These are phyloP conservation scores for Heliconius charithonia DNA, from an alignment of 2,888 invertebrate species.

Conservation along the genomic window DNA sequence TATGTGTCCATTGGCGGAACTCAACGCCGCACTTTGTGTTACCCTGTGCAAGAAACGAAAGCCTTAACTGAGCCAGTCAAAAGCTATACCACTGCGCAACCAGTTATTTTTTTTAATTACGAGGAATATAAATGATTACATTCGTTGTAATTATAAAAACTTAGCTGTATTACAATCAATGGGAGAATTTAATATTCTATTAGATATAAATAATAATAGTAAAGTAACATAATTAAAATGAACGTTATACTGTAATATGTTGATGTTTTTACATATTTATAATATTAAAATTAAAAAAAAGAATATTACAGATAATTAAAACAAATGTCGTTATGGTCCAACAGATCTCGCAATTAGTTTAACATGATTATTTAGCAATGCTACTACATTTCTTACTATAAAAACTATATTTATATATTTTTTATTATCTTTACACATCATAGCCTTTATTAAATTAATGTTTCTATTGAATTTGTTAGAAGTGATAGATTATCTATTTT, in stretches of 20 bases:
- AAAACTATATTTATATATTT: not conserved
- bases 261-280: not conserved
- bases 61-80: too few relatives aligned
- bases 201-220: not conserved
- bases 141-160: not conserved
- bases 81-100: too few relatives aligned
- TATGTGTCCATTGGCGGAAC: not conserved
- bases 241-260: not conserved
- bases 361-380: not conserved
- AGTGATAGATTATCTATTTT: not conserved
- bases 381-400: not conserved
- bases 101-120: too few relatives aligned
- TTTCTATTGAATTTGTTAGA: not conserved
- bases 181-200: not conserved
- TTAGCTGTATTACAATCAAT: not conserved
- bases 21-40: not conserved
- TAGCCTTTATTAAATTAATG: not conserved
- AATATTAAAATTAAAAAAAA: not conserved
- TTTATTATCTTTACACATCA: not conserved
- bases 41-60: not conserved
- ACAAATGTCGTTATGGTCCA: not conserved
- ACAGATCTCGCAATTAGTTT: not conserved
- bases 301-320: constrained; percentile 6
- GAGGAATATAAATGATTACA: too few relatives aligned
- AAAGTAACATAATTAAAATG: not conserved